A percentile compares a stretch with the other conserved stretches of the same genome.
Evolutionary conservation across 2,888 invertebrate genomes (phyloP).

Genomic region (Athalia circularis): DNA sequence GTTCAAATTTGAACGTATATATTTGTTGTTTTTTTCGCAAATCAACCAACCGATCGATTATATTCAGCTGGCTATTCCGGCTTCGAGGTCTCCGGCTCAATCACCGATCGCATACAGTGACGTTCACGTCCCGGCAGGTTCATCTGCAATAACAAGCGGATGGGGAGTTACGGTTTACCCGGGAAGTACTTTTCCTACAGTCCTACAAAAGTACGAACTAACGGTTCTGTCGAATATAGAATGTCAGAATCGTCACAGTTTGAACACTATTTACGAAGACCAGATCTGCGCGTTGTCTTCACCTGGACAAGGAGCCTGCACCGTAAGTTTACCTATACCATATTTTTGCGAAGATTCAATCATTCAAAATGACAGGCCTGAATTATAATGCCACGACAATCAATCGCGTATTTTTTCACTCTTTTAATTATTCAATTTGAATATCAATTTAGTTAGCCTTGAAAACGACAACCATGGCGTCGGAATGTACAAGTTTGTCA

Average conservation of each 20-base stretch:
- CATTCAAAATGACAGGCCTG: too few species aligned
- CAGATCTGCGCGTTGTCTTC: conserved; percentile 25
- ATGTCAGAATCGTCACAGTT: conserved; percentile 14
- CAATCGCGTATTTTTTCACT: too few species aligned
- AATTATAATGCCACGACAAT: too few species aligned
- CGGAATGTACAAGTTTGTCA: too few species aligned
- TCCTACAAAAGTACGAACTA: conserved; percentile 27
- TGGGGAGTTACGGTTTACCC: conserved; percentile 36
- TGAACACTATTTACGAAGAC: conserved; percentile 25
- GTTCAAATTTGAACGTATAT: background rate
- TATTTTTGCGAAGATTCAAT: background rate
- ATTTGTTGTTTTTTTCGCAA: background rate
- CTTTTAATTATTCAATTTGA: background rate
- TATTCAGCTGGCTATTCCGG: conserved; percentile 5
- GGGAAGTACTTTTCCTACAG: conserved; percentile 3
- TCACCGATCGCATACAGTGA: conserved; percentile 4
- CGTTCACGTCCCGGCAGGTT: background rate
- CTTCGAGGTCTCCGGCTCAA: background rate
- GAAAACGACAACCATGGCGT: too few species aligned
- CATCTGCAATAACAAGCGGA: conserved; percentile 10
- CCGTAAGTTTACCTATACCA: conserved; percentile 8
- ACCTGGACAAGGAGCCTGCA: conserved; percentile 30
- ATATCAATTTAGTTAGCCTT: too few species aligned
- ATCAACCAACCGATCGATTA: background rate
- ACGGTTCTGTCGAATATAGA: conserved; percentile 15